phyloP scores from a whole-genome alignment of 2,888 invertebrate genomes.

The Cataglyphis altisquamis region DNA sequence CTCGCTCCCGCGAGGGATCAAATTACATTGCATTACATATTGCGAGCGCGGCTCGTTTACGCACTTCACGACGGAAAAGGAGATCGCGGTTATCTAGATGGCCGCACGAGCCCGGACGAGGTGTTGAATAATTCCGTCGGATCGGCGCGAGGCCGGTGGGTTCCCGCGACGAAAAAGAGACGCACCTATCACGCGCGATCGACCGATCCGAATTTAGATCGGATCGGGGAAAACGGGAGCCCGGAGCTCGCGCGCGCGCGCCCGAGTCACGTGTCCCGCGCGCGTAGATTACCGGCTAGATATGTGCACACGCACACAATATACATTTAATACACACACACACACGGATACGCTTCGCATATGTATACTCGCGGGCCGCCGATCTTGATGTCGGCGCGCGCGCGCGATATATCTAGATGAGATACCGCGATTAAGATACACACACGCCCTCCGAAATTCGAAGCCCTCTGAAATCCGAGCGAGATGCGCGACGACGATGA shows the following conservation, averaged over 20 bases:
- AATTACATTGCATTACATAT: neutral
- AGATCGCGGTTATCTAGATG: conserved; percentile 67
- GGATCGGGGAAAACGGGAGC: conserved; percentile 73
- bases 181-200: conserved; percentile 70
- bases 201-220: conserved; percentile 83
- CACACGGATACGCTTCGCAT: neutral
- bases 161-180: conserved; percentile 67
- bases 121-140: conserved; percentile 74
- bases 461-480: conserved; percentile 82
- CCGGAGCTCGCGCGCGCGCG: conserved; percentile 42
- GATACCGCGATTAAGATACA: conserved; percentile 84
- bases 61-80: conserved; percentile 26
- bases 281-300: conserved; percentile 64
- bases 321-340: too few species aligned
- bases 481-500: conserved; percentile 74
- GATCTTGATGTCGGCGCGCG: conserved; percentile 82
- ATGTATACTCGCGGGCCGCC: conserved; percentile 66
- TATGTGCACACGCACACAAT: conserved; percentile 24
- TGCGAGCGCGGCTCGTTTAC: conserved; percentile 1
- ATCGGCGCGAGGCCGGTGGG: conserved; percentile 55
- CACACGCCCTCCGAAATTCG: conserved; percentile 81
- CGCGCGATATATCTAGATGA: conserved; percentile 83
- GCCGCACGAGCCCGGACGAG: conserved; percentile 50
- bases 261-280: conserved; percentile 74
- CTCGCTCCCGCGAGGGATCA: neutral